phyloP scores from a whole-genome alignment of 2,888 invertebrate species.

The Podotricha telesiphe region DNA sequence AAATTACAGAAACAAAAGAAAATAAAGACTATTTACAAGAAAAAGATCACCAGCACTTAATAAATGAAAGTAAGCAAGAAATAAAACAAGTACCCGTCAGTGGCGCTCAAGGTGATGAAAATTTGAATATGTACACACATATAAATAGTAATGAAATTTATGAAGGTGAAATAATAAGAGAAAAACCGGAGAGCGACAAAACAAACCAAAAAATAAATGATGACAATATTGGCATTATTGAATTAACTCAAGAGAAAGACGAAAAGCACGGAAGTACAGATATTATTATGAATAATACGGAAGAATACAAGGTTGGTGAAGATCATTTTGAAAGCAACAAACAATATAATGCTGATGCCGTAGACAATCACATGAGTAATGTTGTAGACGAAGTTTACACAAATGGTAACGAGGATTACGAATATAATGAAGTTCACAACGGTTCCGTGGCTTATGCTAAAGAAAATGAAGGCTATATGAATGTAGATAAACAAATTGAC shows the following conservation, averaged over 20 bases:
- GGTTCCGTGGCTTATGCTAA: constrained; percentile 47
- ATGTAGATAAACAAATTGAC: constrained; percentile 46
- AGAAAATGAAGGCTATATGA: constrained; percentile 48
- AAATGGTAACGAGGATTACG: background rate
- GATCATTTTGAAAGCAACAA: background rate
- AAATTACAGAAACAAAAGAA: constrained; percentile 5
- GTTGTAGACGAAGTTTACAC: background rate
- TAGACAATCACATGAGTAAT: background rate
- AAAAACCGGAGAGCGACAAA: background rate
- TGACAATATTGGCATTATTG: background rate
- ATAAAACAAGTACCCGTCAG: background rate
- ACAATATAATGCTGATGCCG: background rate
- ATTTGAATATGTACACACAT: background rate
- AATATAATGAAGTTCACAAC: constrained; percentile 39
- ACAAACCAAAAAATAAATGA: background rate
- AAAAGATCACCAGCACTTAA: constrained; percentile 1
- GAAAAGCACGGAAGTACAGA: background rate
- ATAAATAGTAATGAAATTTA: background rate
- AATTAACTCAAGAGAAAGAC: background rate
- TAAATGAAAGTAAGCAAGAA: background rate
- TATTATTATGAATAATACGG: background rate
- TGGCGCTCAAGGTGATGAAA: background rate
- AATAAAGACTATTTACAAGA: constrained; percentile 10
- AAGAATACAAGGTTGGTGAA: constrained; percentile 10
- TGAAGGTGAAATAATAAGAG: background rate